These are phyloP conservation scores for Drosophila persimilis DNA, from an alignment of 1,140 invertebrate species.

Conservation along the genomic window DNA sequence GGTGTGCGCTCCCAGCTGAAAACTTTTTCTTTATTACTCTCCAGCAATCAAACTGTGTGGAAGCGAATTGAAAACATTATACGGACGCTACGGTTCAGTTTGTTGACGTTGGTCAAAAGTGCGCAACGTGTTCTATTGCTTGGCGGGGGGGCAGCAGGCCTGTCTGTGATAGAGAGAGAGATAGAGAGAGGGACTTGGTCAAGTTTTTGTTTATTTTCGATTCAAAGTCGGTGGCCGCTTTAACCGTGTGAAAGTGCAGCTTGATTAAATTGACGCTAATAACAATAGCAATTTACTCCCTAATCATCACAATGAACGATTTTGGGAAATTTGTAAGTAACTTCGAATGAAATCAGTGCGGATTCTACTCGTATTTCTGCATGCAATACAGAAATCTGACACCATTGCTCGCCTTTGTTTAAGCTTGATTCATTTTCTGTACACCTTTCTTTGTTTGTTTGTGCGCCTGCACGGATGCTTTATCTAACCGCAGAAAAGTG, in stretches of 20 bases:
- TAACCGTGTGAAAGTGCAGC: constrained; percentile 68
- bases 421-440: background rate
- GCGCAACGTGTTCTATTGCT: constrained; percentile 63
- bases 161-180: background rate
- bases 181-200: constrained; percentile 1
- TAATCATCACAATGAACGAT: constrained; percentile 38
- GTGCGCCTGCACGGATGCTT: constrained; percentile 54
- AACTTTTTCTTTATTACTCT: constrained; percentile 26
- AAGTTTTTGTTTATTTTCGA: constrained; percentile 38
- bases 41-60: constrained; percentile 16
- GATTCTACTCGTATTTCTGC: too few relatives aligned
- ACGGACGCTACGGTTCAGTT: constrained; percentile 51
- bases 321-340: constrained; percentile 56
- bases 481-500: constrained; percentile 57
- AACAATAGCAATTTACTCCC: constrained; percentile 42
- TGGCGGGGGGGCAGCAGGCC: background rate
- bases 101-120: constrained; percentile 62
- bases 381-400: constrained; percentile 1
- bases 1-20: constrained; percentile 8
- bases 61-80: constrained; percentile 50
- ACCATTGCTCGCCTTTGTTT: constrained; percentile 2
- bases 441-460: constrained; percentile 1
- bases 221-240: constrained; percentile 14
- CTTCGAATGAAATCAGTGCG: too few relatives aligned
- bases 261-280: constrained; percentile 36